A percentile compares a stretch with the other conserved stretches of the same genome.
Evolutionary conservation across 2,797 vertebrate genomes (phyloP).

Genomic region (Choloepus didactylus): DNA sequence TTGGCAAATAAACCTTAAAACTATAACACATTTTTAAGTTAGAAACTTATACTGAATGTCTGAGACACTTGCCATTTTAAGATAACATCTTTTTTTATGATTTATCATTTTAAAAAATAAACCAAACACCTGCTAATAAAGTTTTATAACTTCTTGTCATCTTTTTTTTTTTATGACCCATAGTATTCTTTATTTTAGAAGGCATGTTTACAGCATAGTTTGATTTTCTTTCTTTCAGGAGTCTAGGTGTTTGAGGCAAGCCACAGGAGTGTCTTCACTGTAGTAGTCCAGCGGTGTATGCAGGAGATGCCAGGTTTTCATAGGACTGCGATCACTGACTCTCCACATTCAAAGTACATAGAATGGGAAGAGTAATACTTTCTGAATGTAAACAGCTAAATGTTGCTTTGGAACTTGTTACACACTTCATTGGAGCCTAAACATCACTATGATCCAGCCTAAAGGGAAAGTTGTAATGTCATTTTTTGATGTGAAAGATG

Average conservation of each 20-base stretch:
- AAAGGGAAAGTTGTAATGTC: background rate
- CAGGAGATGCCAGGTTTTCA: background rate
- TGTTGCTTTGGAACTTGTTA: conserved; percentile 35
- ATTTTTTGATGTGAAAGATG: conserved; percentile 33
- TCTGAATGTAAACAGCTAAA: conserved; percentile 37
- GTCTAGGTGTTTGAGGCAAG: conserved; percentile 12
- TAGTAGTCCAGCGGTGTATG: background rate
- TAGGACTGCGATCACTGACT: background rate
- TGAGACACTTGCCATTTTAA: conserved; percentile 50
- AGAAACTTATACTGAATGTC: conserved; percentile 24
- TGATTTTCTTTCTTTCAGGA: background rate
- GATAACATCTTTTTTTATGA: conserved; percentile 37
- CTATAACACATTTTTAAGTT: conserved; percentile 41
- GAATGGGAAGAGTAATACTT: conserved; percentile 2
- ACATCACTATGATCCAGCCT: background rate
- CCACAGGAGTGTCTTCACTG: background rate
- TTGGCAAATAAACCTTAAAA: conserved; percentile 46
- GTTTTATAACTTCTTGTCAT: conserved; percentile 34
- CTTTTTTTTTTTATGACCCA: conserved; percentile 24
- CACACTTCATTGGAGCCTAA: background rate
- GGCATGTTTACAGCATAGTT: background rate
- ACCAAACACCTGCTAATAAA: background rate
- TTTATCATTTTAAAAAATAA: conserved; percentile 46
- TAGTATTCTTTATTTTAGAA: conserved; percentile 62
- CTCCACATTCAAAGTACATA: background rate